These are phyloP conservation scores for Cyrtorhinus lividipennis DNA, from an alignment of 1,140 invertebrate genomes.

Conservation along the genomic window DNA sequence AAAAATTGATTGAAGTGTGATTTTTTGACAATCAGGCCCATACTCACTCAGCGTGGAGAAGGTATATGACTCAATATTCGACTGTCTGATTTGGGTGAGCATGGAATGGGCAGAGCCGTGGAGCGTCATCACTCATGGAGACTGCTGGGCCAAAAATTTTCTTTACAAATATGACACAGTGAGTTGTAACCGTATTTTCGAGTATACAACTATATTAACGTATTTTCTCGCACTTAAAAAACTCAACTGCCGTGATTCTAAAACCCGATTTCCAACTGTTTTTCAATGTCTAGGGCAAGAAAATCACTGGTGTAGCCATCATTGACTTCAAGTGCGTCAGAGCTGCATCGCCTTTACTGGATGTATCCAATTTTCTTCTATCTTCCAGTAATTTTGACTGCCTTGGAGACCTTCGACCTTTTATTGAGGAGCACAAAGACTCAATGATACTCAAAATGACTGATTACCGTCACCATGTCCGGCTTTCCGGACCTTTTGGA, in stretches of 20 bases:
- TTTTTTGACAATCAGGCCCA: neutral
- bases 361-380: neutral
- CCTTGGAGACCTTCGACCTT: neutral
- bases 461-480: neutral
- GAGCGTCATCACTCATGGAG: neutral
- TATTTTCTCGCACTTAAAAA: too few species aligned
- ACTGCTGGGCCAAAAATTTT: conserved; percentile 2
- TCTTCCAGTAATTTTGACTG: neutral
- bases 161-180: neutral
- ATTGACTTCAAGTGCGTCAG: neutral
- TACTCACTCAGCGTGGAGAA: neutral
- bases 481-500: neutral
- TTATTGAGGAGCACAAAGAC: neutral
- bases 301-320: neutral
- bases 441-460: neutral
- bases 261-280: too few species aligned
- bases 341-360: neutral
- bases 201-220: too few species aligned
- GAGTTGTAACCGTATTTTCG: too few species aligned
- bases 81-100: neutral
- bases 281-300: neutral
- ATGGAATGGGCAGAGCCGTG: neutral
- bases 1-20: neutral
- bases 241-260: too few species aligned
- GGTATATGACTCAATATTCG: neutral